phyloP scores from a whole-genome alignment of 2,888 invertebrate species.

The Apamea sordens region DNA sequence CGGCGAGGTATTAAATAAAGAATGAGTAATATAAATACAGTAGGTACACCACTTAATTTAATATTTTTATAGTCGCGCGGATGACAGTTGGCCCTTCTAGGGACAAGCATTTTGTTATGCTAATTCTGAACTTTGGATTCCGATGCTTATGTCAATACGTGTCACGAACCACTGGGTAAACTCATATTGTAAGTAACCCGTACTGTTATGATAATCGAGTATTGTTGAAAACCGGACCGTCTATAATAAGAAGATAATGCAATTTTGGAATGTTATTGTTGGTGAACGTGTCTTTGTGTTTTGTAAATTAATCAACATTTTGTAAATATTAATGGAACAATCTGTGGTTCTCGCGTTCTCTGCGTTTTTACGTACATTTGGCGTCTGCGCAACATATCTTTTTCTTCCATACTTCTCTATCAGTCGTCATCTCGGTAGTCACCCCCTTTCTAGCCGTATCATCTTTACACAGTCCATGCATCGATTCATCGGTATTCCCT shows the following conservation, averaged over 20 bases:
- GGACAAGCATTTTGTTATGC: slow-evolving; percentile 66
- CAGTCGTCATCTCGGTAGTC: too few relatives aligned
- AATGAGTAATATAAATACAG: slow-evolving; percentile 24
- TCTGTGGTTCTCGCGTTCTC: neutral
- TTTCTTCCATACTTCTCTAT: too few relatives aligned
- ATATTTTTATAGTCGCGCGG: slow-evolving; percentile 22
- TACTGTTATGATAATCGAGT: slow-evolving; percentile 73
- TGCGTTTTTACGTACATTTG: too few relatives aligned
- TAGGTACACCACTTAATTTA: slow-evolving; percentile 10
- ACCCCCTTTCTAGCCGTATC: too few relatives aligned
- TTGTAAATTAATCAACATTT: slow-evolving; percentile 39
- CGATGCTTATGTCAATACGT: slow-evolving; percentile 64
- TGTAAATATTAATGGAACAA: neutral
- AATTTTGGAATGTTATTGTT: slow-evolving; percentile 58
- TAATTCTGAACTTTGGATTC: slow-evolving; percentile 68
- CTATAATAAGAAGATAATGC: slow-evolving; percentile 57
- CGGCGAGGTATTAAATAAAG: slow-evolving; percentile 9
- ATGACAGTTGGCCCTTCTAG: slow-evolving; percentile 50
- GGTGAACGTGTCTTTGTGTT: slow-evolving; percentile 47
- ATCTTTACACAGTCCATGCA: too few relatives aligned
- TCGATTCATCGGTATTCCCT: too few relatives aligned
- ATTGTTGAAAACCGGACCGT: slow-evolving; percentile 65
- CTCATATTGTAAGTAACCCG: slow-evolving; percentile 62
- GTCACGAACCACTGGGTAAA: slow-evolving; percentile 65
- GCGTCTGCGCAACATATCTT: too few relatives aligned